Base-by-base conservation (phyloP, 1,140 invertebrate genomes). In the Drosophila virilis region DNA sequence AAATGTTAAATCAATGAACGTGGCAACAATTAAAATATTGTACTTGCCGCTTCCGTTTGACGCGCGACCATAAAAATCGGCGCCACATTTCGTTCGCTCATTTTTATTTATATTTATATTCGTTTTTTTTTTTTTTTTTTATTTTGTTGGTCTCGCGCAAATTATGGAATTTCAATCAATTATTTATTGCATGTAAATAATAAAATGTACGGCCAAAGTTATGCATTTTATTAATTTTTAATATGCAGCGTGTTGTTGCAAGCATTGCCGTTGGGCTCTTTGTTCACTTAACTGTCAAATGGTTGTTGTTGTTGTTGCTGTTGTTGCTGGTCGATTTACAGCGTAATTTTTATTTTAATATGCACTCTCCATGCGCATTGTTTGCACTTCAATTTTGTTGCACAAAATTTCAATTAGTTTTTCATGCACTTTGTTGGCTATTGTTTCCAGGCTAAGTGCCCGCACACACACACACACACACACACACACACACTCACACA, bases 151-250 rank as follows among this genome's bases (percentile, higher is more conserved):
- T 28, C 43, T 52, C 9, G n/a, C 61, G 37, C 65, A 55, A 88
- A 86, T 86, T 86, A 85, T 74, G 84, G 83, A 89, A 88, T 88
- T 89, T 89, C 73, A 89, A 89, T 88, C 76, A 88, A 77, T 88
- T 86, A 86, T 86, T 86, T 88, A 89, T 83, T 80, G 74, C 72
- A 65, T 83, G 83, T 89, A 89, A 83, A 59, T 59, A 37, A 83
- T 83, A 86, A 85, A 89, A 83, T 59, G 60, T 74, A 55, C 66
- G 73, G 57, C 38, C 46, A 68, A 46, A 76, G 83, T 83, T 86
- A 71, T 59, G 67, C 15, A 64, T 71, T 75, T 75, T 71, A 88
- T 88, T 89, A 86, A 86, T 83, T 85, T 85, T 85, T 88, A 78
- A 85, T 85, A 74, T 59, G 78, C 28, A 32, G 46, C 55, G 28